These are phyloP conservation scores for Alsophila aescularia DNA, from an alignment of 2,888 invertebrate species.

Conservation along the genomic window DNA sequence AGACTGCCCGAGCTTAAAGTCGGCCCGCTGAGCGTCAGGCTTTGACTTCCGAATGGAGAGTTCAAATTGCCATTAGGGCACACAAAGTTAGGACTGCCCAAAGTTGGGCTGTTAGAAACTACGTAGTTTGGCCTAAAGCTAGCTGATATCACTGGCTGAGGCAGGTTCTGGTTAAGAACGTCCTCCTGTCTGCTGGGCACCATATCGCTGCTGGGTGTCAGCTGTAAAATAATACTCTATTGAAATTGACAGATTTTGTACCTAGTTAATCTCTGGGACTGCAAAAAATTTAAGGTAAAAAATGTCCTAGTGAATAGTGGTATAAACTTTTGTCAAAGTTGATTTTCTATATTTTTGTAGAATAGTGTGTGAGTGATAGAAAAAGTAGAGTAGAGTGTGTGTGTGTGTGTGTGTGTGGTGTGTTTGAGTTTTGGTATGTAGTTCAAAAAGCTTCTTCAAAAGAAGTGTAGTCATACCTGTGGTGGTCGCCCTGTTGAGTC, in stretches of 20 bases:
- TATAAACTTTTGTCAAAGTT: too few species aligned
- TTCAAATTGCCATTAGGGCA: constrained; percentile 76
- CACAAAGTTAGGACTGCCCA: constrained; percentile 80
- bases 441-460: too few species aligned
- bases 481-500: constrained; percentile 73
- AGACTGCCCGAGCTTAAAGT: constrained; percentile 76
- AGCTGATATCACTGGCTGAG: constrained; percentile 56
- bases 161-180: constrained; percentile 70
- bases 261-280: too few species aligned
- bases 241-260: constrained; percentile 2
- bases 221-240: constrained; percentile 45
- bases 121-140: constrained; percentile 75
- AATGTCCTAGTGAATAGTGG: too few species aligned
- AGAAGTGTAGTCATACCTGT: constrained; percentile 49
- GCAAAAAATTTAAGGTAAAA: too few species aligned
- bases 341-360: too few species aligned
- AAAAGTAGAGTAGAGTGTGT: too few species aligned
- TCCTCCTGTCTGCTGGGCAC: constrained; percentile 68
- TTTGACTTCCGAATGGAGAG: constrained; percentile 75
- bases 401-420: too few species aligned
- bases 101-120: constrained; percentile 73
- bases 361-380: too few species aligned
- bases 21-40: constrained; percentile 68
- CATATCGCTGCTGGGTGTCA: constrained; percentile 66
- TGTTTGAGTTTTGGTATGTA: too few species aligned